Percentiles rank a stretch among this genome's conserved stretches.
Conservation (phyloP, 2,888 invertebrate species). For the Epirrita christyi region DNA sequence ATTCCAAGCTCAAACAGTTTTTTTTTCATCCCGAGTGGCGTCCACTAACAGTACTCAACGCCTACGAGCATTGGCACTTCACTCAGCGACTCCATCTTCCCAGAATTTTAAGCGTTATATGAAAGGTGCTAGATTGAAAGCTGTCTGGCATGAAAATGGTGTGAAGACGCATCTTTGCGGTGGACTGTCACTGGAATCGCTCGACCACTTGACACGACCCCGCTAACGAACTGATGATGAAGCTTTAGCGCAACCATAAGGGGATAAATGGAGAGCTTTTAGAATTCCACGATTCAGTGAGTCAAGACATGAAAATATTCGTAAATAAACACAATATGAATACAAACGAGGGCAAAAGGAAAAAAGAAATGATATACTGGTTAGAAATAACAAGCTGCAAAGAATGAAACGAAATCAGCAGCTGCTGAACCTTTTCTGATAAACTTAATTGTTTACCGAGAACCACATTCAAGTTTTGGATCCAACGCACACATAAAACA, state of each 20-base stretch:
- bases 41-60: slow-evolving; percentile 64
- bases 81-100: slow-evolving; percentile 26
- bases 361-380: not conserved
- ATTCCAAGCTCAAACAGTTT: slow-evolving; percentile 58
- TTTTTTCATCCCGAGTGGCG: slow-evolving; percentile 49
- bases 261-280: slow-evolving; percentile 44
- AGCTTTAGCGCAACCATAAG: slow-evolving; percentile 50
- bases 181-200: slow-evolving; percentile 41
- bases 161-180: slow-evolving; percentile 34
- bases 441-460: slow-evolving; percentile 26
- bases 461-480: slow-evolving; percentile 36
- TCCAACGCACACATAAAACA: slow-evolving; percentile 44
- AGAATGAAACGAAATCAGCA: slow-evolving; percentile 17
- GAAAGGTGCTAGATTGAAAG: slow-evolving; percentile 28
- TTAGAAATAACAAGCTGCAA: not conserved
- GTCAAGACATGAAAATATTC: slow-evolving; percentile 12
- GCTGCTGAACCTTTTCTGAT: slow-evolving; percentile 23
- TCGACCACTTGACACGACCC: slow-evolving; percentile 61
- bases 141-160: slow-evolving; percentile 23
- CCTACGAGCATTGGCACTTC: slow-evolving; percentile 55
- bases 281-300: slow-evolving; percentile 26
- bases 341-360: not conserved
- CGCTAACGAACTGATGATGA: slow-evolving; percentile 65
- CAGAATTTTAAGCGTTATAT: slow-evolving; percentile 29
- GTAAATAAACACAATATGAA: slow-evolving; percentile 13